A percentile compares a stretch with the other conserved stretches of the same genome.
phyloP scores from a whole-genome alignment of 1,140 invertebrate species.

The Galendromus occidentalis region DNA sequence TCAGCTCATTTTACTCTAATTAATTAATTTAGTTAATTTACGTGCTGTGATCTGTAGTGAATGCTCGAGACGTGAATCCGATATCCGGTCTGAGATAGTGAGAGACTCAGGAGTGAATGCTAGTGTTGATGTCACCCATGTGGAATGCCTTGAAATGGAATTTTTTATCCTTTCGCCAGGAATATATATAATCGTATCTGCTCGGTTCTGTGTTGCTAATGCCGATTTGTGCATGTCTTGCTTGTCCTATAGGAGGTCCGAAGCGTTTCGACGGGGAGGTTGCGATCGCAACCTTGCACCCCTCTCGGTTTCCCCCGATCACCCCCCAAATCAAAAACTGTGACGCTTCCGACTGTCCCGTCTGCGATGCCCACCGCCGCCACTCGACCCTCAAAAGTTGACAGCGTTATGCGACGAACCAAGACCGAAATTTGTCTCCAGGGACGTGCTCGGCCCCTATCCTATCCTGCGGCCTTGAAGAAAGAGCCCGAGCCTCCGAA shows the following conservation, averaged over 20 bases:
- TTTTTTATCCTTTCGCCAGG: too few relatives aligned
- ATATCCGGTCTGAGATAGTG: too few relatives aligned
- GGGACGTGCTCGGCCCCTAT: conserved; percentile 4
- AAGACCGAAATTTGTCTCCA: conserved; percentile 7
- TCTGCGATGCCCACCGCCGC: not conserved
- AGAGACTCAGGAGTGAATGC: too few relatives aligned
- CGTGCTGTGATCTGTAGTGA: too few relatives aligned
- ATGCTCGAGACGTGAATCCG: too few relatives aligned
- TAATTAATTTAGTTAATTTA: too few relatives aligned
- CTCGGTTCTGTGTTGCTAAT: too few relatives aligned
- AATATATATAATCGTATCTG: too few relatives aligned
- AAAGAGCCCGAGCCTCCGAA: conserved; percentile 9
- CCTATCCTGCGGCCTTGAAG: not conserved
- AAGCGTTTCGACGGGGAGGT: not conserved
- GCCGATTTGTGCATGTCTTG: too few relatives aligned
- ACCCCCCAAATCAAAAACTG: not conserved
- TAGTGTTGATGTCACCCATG: too few relatives aligned
- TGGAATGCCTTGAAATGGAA: too few relatives aligned
- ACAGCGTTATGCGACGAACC: not conserved
- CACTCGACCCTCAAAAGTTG: not conserved
- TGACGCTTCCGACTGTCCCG: not conserved
- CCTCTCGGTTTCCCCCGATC: not conserved
- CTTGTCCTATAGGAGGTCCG: not conserved
- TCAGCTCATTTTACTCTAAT: too few relatives aligned
- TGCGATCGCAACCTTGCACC: not conserved